These are phyloP conservation scores for Dermolepida albohirtum DNA, from an alignment of 2,888 invertebrate species.

Conservation along the genomic window DNA sequence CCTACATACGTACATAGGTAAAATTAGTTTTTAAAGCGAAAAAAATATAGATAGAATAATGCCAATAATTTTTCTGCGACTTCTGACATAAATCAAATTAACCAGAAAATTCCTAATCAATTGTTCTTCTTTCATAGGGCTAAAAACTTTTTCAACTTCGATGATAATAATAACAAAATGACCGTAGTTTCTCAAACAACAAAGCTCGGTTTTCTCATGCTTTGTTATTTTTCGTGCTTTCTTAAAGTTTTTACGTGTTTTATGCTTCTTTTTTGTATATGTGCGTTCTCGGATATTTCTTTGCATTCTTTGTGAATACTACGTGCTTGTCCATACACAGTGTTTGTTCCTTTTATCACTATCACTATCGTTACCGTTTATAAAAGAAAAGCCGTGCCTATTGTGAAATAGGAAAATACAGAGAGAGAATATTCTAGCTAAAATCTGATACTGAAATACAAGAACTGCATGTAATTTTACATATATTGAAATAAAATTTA, in stretches of 20 bases:
- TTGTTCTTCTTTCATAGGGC: constrained; percentile 14
- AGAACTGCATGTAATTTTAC: no score
- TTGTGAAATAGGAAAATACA: constrained; percentile 5
- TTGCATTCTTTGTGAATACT: constrained; percentile 25
- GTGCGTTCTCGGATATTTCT: constrained; percentile 13
- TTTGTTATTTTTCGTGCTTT: constrained; percentile 36
- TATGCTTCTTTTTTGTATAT: constrained; percentile 18
- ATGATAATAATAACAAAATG: constrained; percentile 30
- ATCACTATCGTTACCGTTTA: constrained; percentile 22
- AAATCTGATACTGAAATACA: no score
- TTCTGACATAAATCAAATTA: constrained; percentile 27
- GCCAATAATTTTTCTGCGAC: background rate
- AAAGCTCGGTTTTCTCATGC: constrained; percentile 23
- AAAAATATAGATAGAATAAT: no score
- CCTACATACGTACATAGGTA: no score
- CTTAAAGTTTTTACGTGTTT: constrained; percentile 23
- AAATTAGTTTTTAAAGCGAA: no score
- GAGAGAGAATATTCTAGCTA: background rate
- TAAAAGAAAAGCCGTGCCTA: constrained; percentile 26
- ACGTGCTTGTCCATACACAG: constrained; percentile 27
- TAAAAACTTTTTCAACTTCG: constrained; percentile 33
- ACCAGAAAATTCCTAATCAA: constrained; percentile 27
- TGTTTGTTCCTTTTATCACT: constrained; percentile 27
- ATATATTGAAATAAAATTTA: no score
- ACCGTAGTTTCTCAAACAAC: constrained; percentile 20